phyloP scores from a whole-genome alignment of 2,113 vertebrate genomes.

The Hoplias malabaricus region DNA sequence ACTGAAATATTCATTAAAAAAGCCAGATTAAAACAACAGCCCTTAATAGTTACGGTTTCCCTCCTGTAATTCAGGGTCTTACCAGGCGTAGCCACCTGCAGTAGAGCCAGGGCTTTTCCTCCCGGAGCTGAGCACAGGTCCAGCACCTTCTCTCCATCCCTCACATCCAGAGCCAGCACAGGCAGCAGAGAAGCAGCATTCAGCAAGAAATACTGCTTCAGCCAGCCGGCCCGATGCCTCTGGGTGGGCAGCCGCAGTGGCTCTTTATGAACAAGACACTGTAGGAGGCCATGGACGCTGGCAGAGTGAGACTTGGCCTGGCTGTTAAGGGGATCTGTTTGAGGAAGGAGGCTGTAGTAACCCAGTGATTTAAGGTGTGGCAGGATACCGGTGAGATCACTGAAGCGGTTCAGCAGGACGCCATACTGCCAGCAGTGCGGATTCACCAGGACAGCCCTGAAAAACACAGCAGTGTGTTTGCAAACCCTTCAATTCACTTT shows the following conservation, averaged over 20 bases:
- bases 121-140: conserved; percentile 95
- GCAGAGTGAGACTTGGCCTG: conserved; percentile 24
- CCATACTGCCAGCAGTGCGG: conserved; percentile 87
- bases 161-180: conserved; percentile 83
- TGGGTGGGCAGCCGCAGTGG: conserved; percentile 79
- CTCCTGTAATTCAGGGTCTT: background rate
- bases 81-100: conserved; percentile 87
- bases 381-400: conserved; percentile 67
- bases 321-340: conserved; percentile 36
- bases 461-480: background rate
- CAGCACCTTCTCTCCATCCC: conserved; percentile 82
- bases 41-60: background rate
- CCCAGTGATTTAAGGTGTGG: conserved; percentile 72
- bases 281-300: conserved; percentile 63
- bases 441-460: conserved; percentile 78
- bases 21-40: no score
- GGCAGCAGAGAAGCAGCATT: conserved; percentile 92
- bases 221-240: conserved; percentile 76
- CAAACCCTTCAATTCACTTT: no score
- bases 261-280: conserved; percentile 77
- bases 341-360: conserved; percentile 72
- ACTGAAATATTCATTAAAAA: no score
- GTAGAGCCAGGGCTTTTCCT: conserved; percentile 86
- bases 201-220: conserved; percentile 90
- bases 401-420: conserved; percentile 88